phyloP scores from a whole-genome alignment of 2,113 vertebrate species.

The human (Homo sapiens) region GRCh38 chr2:55374501-55375000 shows the following conservation, averaged over 20 bases:
- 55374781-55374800: neutral
- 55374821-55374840: slow-evolving; percentile 95
- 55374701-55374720: neutral
- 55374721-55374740: neutral
- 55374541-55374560: slow-evolving; percentile 21
- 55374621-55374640: neutral
- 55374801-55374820: slow-evolving; percentile 90
- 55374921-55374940: neutral
- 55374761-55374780: neutral
- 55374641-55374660: slow-evolving; percentile 10
- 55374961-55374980: neutral
- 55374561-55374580: slow-evolving; percentile 24
- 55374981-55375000: neutral
- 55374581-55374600: neutral
- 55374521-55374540: neutral
- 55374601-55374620: neutral
- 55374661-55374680: neutral
- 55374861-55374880: slow-evolving; percentile 96
- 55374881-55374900: slow-evolving; percentile 87
- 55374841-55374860: slow-evolving; percentile 97
- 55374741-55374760: neutral
- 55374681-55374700: slow-evolving; percentile 14
- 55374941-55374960: slow-evolving; percentile 6
- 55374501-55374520: neutral
- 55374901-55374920: neutral